Conservation (phyloP, 2,888 invertebrate species). For the Embidobia sp. region DNA sequence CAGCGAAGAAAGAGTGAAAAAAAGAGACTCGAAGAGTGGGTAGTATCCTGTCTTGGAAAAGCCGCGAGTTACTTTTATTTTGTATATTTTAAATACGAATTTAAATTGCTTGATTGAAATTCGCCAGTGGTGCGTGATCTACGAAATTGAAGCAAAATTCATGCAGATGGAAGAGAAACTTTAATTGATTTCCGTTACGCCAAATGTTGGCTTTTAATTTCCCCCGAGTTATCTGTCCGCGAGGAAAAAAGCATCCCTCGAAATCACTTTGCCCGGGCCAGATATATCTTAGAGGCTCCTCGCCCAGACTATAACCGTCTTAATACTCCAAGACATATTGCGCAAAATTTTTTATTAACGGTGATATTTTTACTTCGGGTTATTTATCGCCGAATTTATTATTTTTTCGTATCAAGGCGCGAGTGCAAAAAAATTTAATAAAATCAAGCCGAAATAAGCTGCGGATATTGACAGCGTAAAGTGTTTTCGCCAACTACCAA, state of each 20-base stretch:
- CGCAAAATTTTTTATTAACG: slow-evolving; percentile 61
- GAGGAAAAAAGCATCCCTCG: slow-evolving; percentile 46
- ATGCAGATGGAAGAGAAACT: slow-evolving; percentile 59
- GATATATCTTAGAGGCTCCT: slow-evolving; percentile 52
- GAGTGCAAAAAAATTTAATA: slow-evolving; percentile 47
- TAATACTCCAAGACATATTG: slow-evolving; percentile 59
- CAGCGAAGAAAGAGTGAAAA: slow-evolving; percentile 19
- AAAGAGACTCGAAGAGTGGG: slow-evolving; percentile 9
- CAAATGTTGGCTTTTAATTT: slow-evolving; percentile 65
- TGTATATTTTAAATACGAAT: slow-evolving; percentile 60
- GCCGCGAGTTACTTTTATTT: slow-evolving; percentile 46
- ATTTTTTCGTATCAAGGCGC: slow-evolving; percentile 29
- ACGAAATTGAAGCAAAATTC: slow-evolving; percentile 61
- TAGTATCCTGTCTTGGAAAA: slow-evolving; percentile 23
- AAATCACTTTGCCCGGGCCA: slow-evolving; percentile 51
- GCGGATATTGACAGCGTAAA: slow-evolving; percentile 12
- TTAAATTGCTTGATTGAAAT: slow-evolving; percentile 63
- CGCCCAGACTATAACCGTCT: slow-evolving; percentile 37
- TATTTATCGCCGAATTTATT: slow-evolving; percentile 57
- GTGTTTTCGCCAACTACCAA: neutral
- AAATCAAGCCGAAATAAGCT: slow-evolving; percentile 33
- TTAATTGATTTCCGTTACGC: slow-evolving; percentile 64
- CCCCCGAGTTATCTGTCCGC: slow-evolving; percentile 37
- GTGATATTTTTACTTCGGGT: slow-evolving; percentile 55
- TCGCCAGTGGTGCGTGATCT: slow-evolving; percentile 41